Base-by-base conservation (phyloP, 2,797 vertebrate genomes). In the Epinephelus coioides region DNA sequence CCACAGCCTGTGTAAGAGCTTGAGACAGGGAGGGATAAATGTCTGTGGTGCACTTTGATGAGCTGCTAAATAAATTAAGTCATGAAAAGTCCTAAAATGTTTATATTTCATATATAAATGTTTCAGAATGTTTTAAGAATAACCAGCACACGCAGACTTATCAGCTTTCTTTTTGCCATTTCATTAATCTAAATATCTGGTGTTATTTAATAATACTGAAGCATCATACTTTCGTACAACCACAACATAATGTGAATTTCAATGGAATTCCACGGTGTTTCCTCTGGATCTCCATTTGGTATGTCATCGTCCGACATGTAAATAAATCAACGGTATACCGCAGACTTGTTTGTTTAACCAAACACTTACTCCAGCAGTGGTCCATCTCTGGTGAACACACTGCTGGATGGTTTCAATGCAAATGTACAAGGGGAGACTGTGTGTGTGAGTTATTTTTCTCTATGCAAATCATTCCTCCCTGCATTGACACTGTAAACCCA, bases 401-500 rank as follows among this genome's bases (percentile, higher is more conserved):
- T 18, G 69, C 14, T 51, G 25, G 44, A 8, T 21, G 44, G 11
- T 21, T 27, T 18, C 27, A 27, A 25, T 61, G 49, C 49, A 79
- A 72, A 40, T 0, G 12, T 17, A 56, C 51, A 17, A 11, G 2
- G 6, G 11, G 14, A 47, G 7, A 6, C 50, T 43, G 1, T 27
- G 6, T n/a, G 4, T 15, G 0, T n/a, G 15, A 12, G 13, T 27
- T 69, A 10, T 59, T 71, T 73, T 59, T 65, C 8, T 57, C 21
- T 27, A 73, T 87, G 83, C 72, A 87, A 77, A 89, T 70, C 63
- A 30, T 67, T 30, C 2, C 30, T 66, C 11, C 5, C 9, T 49
- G 23, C 7, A 4, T 34, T 30, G 15, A 13, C 8, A 2, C 15
- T n/a, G 25, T 19, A 82, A 55, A 70, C 15, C 27, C 43, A 55